Conservation (phyloP, 2,797 vertebrate genomes). For the Rhabdophis nuchalis region DNA sequence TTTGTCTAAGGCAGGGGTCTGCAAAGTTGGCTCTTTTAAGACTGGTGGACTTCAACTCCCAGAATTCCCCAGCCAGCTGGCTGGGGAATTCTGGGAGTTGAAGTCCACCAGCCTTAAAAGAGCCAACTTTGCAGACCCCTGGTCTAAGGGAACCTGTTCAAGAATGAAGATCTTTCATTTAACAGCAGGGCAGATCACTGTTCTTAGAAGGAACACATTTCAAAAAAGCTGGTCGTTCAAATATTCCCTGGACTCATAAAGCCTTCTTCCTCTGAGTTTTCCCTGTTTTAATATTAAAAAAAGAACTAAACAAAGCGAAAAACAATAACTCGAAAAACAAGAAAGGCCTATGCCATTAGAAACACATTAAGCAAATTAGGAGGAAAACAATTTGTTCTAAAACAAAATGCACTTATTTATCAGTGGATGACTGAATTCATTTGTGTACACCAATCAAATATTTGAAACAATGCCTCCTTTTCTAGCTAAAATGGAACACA, state of each 20-base stretch:
- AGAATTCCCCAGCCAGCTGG: no score
- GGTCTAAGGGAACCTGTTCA: conserved; percentile 69
- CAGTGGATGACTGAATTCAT: conserved; percentile 30
- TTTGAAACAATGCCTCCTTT: conserved; percentile 5
- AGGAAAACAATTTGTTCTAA: conserved; percentile 55
- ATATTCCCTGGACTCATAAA: conserved; percentile 53
- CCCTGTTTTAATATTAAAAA: conserved; percentile 38
- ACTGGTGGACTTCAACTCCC: no score
- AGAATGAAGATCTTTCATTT: conserved; percentile 71
- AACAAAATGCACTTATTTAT: conserved; percentile 16
- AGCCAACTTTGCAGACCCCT: no score
- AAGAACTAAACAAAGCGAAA: not conserved
- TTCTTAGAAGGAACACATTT: conserved; percentile 66
- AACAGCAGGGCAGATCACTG: conserved; percentile 58
- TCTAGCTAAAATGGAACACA: not conserved
- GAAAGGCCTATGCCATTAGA: conserved; percentile 40
- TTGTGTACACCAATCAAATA: conserved; percentile 44
- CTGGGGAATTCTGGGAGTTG: no score
- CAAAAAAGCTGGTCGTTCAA: conserved; percentile 62
- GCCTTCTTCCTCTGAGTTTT: conserved; percentile 34
- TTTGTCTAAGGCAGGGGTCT: conserved; percentile 73
- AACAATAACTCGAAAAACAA: not conserved
- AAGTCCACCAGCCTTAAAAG: no score
- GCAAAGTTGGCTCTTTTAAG: no score
- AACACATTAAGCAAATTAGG: conserved; percentile 60